Conservation (phyloP, 2,113 vertebrate species). For the Sprattus sprattus region DNA sequence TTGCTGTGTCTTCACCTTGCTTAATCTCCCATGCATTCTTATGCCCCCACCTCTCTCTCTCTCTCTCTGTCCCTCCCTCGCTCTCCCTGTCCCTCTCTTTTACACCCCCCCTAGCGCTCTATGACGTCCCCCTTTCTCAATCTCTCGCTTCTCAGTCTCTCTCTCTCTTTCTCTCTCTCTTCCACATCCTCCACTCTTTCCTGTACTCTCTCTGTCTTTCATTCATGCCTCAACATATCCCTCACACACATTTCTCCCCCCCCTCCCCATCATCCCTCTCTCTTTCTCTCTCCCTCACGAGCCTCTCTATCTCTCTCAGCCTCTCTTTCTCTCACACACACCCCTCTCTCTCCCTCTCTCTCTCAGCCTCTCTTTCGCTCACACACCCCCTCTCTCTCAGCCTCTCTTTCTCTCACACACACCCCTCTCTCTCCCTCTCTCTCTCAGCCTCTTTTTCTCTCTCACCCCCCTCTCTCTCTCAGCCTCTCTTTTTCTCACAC, state of each 20-base stretch:
- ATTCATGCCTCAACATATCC: neutral
- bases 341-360: neutral
- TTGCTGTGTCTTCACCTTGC: neutral
- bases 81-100: too few relatives aligned
- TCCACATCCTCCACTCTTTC: neutral
- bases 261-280: neutral
- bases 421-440: neutral
- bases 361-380: conserved; percentile 24
- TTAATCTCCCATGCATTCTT: neutral
- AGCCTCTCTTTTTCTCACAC: neutral
- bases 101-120: too few relatives aligned
- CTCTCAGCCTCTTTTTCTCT: neutral
- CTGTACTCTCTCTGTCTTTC: neutral
- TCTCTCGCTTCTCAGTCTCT: neutral
- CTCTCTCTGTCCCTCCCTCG: too few relatives aligned
- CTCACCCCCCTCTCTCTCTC: neutral
- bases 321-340: neutral
- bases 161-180: neutral
- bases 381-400: neutral
- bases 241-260: neutral
- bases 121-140: too few relatives aligned
- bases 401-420: neutral
- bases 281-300: neutral
- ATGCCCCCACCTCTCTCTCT: too few relatives aligned
- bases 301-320: too few relatives aligned